A percentile compares a stretch with the other conserved stretches of the same genome.
phyloP scores from a whole-genome alignment of 92 coral and sea anemone species.

The Nematostella vectensis region DNA sequence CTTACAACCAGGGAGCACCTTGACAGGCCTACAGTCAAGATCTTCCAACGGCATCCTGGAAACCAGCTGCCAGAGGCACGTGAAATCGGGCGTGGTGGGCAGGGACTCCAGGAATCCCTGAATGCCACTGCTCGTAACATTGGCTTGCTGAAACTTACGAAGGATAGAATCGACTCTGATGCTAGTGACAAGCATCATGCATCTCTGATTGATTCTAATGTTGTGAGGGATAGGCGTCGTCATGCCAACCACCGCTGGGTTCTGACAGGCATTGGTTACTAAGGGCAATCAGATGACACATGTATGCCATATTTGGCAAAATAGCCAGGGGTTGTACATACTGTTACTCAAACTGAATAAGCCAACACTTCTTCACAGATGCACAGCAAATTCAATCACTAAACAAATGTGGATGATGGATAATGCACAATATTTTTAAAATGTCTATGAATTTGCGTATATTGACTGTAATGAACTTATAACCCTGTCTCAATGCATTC shows the following conservation, averaged over 20 bases:
- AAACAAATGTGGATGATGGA: no score
- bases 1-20: constrained; percentile 90
- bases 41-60: constrained; percentile 95
- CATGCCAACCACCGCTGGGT: constrained; percentile 93
- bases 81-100: constrained; percentile 79
- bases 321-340: no score
- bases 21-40: constrained; percentile 84
- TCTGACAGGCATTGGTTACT: constrained; percentile 64
- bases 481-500: no score
- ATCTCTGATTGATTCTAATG: constrained; percentile 71
- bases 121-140: constrained; percentile 96
- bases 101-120: constrained; percentile 82
- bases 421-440: no score
- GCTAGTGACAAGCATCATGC: constrained; percentile 89
- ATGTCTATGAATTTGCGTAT: no score
- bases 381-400: no score
- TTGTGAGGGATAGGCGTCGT: constrained; percentile 87
- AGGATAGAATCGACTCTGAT: constrained; percentile 77
- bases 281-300: no score
- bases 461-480: no score
- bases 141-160: constrained; percentile 75
- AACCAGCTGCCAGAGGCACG: constrained; percentile 95
- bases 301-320: no score
- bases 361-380: no score
- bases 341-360: no score